Evolutionary conservation across 2,113 vertebrate species (phyloP), one percentile per base, ranked within the genome.

Genomic region (Anguilla rostrata): DNA sequence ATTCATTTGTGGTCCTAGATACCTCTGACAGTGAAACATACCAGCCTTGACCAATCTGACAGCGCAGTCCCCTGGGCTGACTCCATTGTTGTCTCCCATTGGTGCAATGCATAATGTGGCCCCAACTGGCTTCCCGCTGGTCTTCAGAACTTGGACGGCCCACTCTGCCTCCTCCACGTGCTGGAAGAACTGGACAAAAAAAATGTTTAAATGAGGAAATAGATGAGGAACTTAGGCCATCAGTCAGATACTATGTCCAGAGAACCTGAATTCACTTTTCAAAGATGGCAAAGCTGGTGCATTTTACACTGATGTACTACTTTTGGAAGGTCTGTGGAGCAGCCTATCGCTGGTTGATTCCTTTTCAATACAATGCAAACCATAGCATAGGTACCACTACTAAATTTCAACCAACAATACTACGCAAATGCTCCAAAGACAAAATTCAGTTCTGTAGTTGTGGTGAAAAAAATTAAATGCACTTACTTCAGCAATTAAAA

Each of bases 101-200:
- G 95, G 95, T 83, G 96, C 95, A 75, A 96, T 96, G 90, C 95
- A 96, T 90, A 97, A 91, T 0, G 94, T 94, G 29, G 91, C 96
- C 40, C 95, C 96, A 88, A 97, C 93, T 12, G 96, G 95, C 39
- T 96, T 96, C 22, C 96, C 95, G 81, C 95, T 94, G 71, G 91
- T 86, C 83, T 95, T 95, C 87, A 97, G 88, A 79, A 93, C 92
- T 90, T 97, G 95, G 0, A 96, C 95, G 80, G 96, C 96, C 96
- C 96, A 97, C 46, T 94, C 93, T 15, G 96, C 96, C 89, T 97
- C 96, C 92, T 97, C 96, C 86, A 96, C 93, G 22, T 97, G 96
- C 88, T 97, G 96, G 90, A 97, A 97, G 90, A 96, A 97, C 96
- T 97, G 90, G 87, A 93, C 34, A 88, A 63, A 83, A 8, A 12